Evolutionary conservation across 2,888 invertebrate genomes (phyloP).

Genomic region (Chrysomela aeneicollis): DNA sequence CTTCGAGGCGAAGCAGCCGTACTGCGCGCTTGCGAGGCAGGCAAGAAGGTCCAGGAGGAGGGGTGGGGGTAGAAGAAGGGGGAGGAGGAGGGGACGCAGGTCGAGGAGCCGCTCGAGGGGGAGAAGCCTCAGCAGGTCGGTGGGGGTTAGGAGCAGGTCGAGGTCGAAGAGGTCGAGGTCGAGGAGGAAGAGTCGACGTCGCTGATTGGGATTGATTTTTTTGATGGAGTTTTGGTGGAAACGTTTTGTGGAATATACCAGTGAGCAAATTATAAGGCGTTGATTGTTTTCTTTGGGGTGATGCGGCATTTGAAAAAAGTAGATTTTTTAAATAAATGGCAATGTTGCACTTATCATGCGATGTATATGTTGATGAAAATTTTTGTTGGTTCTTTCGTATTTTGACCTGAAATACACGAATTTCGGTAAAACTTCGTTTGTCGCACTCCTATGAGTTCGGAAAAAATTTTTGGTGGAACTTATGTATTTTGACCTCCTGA

Average conservation of each 20-base stretch:
- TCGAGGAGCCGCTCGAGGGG: constrained; percentile 14
- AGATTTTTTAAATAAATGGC: too few species aligned
- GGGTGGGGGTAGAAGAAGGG: constrained; percentile 9
- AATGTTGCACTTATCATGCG: too few species aligned
- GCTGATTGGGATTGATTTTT: neutral
- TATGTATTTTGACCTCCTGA: too few species aligned
- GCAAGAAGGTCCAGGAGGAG: constrained; percentile 19
- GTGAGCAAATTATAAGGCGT: neutral
- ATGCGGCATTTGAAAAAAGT: too few species aligned
- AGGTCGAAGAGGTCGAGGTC: constrained; percentile 2
- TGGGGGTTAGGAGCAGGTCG: neutral
- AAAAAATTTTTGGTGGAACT: too few species aligned
- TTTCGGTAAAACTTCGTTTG: too few species aligned
- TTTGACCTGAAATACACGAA: too few species aligned
- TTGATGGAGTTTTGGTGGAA: neutral
- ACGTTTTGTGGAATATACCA: neutral
- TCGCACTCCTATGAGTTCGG: too few species aligned
- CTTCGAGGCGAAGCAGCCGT: constrained; percentile 33
- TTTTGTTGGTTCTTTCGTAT: too few species aligned
- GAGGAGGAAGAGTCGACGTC: neutral
- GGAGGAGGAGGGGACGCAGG: constrained; percentile 16
- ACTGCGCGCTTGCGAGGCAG: constrained; percentile 33
- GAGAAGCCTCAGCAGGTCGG: neutral
- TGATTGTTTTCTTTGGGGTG: too few species aligned
- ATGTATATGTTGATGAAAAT: too few species aligned